Evolutionary conservation across 2,797 vertebrate genomes (phyloP).

Genomic region (Sebastiscus albofasciatus): DNA sequence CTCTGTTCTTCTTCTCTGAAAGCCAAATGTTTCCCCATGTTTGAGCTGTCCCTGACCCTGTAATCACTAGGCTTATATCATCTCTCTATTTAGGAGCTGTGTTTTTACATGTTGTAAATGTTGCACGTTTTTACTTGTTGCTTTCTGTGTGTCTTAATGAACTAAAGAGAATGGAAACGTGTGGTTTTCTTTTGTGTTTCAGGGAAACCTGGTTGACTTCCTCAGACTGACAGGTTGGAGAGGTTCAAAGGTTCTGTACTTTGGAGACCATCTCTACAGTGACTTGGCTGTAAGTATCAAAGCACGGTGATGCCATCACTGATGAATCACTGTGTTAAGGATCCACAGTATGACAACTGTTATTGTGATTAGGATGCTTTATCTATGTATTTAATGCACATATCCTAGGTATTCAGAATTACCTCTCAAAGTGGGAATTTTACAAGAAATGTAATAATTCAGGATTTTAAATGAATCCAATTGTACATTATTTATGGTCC

Average conservation of each 20-base stretch:
- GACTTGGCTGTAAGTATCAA: slow-evolving; percentile 86
- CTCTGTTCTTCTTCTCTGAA: not conserved
- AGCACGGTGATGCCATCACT: not conserved
- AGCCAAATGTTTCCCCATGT: not conserved
- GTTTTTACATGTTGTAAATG: not conserved
- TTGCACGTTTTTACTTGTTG: not conserved
- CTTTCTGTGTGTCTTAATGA: not conserved
- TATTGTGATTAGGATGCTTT: not conserved
- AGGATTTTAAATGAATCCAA: not conserved
- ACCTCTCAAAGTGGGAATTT: not conserved
- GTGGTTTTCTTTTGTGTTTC: slow-evolving; percentile 39
- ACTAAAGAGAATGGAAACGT: not conserved
- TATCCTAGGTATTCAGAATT: not conserved
- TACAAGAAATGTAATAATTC: not conserved
- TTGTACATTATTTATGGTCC: not conserved
- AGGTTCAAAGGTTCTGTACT: slow-evolving; percentile 89
- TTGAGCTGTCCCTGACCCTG: not conserved
- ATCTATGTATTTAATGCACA: not conserved
- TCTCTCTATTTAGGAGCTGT: not conserved
- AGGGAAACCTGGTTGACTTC: slow-evolving; percentile 90
- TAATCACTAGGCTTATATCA: not conserved
- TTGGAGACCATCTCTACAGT: slow-evolving; percentile 91
- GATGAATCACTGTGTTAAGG: not conserved
- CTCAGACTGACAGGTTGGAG: slow-evolving; percentile 88
- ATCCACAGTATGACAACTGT: not conserved